These are phyloP conservation scores for Pelvicachromis taeniatus DNA, from an alignment of 2,113 vertebrate genomes.

Conservation along the genomic window DNA sequence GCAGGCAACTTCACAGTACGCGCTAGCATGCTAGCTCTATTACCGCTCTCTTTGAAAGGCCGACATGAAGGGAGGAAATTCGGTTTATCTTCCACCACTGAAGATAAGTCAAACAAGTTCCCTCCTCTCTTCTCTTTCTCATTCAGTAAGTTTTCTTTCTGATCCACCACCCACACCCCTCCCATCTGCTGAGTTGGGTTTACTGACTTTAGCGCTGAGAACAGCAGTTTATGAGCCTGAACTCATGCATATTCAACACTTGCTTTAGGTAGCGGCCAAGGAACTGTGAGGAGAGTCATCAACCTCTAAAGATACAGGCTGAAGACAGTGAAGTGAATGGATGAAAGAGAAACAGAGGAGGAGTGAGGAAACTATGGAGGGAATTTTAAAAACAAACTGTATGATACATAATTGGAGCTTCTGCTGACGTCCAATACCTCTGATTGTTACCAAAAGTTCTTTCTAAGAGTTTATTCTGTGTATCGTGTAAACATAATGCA, in stretches of 20 bases:
- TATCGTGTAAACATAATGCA: background rate
- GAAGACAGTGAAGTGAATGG: constrained; percentile 27
- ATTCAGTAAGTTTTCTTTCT: constrained; percentile 55
- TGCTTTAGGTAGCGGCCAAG: constrained; percentile 66
- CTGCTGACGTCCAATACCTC: background rate
- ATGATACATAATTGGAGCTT: background rate
- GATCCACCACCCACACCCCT: background rate
- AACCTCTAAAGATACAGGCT: constrained; percentile 43
- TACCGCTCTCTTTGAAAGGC: background rate
- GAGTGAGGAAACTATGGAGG: constrained; percentile 14
- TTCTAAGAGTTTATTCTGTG: background rate
- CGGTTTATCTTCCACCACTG: constrained; percentile 8
- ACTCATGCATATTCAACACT: constrained; percentile 76
- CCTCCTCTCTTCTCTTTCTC: constrained; percentile 17
- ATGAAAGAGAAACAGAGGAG: constrained; percentile 3
- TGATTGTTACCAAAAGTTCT: background rate
- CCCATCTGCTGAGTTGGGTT: constrained; percentile 65
- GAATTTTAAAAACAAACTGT: constrained; percentile 27
- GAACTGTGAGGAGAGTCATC: constrained; percentile 58
- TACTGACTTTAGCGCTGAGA: constrained; percentile 73
- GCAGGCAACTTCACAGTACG: background rate
- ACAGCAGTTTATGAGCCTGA: constrained; percentile 66
- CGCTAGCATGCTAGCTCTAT: background rate
- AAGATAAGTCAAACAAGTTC: constrained; percentile 40
- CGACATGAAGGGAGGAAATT: constrained; percentile 9